Evolutionary conservation across 2,888 invertebrate species (phyloP).

Genomic region (Himalopsyche japonica): DNA sequence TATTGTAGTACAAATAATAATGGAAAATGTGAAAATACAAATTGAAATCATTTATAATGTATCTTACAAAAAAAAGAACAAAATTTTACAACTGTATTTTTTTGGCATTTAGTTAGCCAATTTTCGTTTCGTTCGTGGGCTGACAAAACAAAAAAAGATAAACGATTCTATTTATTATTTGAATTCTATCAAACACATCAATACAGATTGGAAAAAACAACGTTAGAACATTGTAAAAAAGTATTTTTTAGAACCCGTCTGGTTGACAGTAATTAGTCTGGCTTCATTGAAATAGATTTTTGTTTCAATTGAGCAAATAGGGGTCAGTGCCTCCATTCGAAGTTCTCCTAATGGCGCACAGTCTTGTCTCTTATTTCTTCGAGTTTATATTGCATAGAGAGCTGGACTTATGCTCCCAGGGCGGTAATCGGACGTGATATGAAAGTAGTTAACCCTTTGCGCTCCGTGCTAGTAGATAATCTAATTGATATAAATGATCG

Average conservation of each 20-base stretch:
- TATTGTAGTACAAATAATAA: no score
- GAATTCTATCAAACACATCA: no score
- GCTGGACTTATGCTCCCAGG: background rate
- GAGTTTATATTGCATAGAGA: background rate
- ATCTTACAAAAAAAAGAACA: no score
- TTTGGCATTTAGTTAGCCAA: no score
- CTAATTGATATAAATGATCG: background rate
- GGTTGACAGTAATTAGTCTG: background rate
- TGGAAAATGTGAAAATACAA: no score
- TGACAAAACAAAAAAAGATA: no score
- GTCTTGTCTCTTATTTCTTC: background rate
- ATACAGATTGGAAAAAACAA: no score
- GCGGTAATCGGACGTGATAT: background rate
- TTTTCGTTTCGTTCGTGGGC: no score
- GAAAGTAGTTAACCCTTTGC: background rate
- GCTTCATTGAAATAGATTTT: background rate
- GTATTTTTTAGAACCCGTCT: background rate
- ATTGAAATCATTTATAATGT: no score
- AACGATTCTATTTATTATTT: no score
- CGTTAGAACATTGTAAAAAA: background rate
- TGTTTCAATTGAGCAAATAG: background rate
- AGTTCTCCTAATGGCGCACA: background rate
- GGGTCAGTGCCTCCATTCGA: background rate
- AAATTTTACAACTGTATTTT: no score
- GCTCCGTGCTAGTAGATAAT: background rate